Conservation (phyloP, 35 echinoderm and acorn worm genomes). For the Lytechinus pictus region DNA sequence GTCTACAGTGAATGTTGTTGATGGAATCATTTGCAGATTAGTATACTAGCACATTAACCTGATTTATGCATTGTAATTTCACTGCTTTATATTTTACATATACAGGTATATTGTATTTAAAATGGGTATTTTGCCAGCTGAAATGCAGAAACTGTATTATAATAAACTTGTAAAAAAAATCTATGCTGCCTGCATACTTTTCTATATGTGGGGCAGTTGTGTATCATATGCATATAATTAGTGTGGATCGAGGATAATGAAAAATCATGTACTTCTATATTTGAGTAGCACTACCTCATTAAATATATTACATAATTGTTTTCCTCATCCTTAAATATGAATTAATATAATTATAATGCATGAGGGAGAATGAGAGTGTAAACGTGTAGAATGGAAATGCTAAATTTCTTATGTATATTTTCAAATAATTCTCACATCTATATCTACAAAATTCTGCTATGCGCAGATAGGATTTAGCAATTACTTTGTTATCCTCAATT, state of each 20-base stretch:
- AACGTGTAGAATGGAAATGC: neutral
- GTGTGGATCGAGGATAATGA: neutral
- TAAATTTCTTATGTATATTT: neutral
- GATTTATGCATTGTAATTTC: too few species aligned
- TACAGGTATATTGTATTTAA: neutral
- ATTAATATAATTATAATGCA: too few species aligned
- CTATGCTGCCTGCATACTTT: neutral
- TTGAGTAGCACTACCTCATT: conserved; percentile 5
- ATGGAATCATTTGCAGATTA: too few species aligned
- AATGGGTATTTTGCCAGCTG: conserved; percentile 1
- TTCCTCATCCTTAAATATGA: neutral
- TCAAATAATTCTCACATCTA: neutral
- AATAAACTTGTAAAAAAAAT: neutral
- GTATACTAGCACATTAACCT: too few species aligned
- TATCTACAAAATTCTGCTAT: neutral
- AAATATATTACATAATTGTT: neutral
- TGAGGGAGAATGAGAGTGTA: neutral
- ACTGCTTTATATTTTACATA: too few species aligned
- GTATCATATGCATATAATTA: neutral
- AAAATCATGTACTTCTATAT: neutral
- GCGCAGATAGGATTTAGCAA: neutral
- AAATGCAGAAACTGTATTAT: neutral
- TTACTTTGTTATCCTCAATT: too few species aligned
- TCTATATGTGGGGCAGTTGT: neutral
- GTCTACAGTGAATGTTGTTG: too few species aligned